Evolutionary conservation across 2,888 invertebrate genomes (phyloP), one percentile per base, ranked within the genome.

Genomic region (Cataglyphis albicans): DNA sequence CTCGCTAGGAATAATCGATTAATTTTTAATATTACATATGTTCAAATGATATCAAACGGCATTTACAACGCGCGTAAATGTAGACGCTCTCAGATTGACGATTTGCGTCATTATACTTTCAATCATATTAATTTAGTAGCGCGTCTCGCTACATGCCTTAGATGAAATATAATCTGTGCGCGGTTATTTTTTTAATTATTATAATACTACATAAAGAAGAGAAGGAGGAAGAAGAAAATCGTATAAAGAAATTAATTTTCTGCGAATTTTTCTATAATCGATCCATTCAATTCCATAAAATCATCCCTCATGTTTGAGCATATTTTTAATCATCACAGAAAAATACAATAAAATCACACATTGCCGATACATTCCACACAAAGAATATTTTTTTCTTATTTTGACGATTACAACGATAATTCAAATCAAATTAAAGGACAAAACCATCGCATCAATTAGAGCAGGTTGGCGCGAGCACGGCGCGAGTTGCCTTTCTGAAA

Each of bases 21-120:
- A 80, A 80, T 44, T 80, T 80, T 80, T 74, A 73, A 48, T 48
- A 44, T 80, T 80, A 80, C 74, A 80, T 48, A 59, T 80, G 78
- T 80, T 59, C 59, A 18, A 44, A 35, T 59, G 59, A 59, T 73
- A 80, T 80, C 78, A 59, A 44, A 25, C 44, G 25, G 21, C 78
- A 44, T 74, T 80, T 80, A 80, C 78, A 74, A 35, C 59, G 25
- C 75, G 78, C 12, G n/a, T n/a, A 73, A 80, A 80, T 74, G 59
- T 55, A 74, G 59, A 44, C 73, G 74, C 35, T 59, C 25, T 21
- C 44, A 59, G 78, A 73, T 80, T 48, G 59, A 48, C 74, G 59
- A 78, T 59, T 73, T 44, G 78, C 78, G 15, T 74, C 59, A 80
- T 73, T 80, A 78, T 73, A 80, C 78, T 73, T 74, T 59, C 74